Base-by-base conservation (phyloP, 2,113 vertebrate genomes). In the Procavia capensis region DNA sequence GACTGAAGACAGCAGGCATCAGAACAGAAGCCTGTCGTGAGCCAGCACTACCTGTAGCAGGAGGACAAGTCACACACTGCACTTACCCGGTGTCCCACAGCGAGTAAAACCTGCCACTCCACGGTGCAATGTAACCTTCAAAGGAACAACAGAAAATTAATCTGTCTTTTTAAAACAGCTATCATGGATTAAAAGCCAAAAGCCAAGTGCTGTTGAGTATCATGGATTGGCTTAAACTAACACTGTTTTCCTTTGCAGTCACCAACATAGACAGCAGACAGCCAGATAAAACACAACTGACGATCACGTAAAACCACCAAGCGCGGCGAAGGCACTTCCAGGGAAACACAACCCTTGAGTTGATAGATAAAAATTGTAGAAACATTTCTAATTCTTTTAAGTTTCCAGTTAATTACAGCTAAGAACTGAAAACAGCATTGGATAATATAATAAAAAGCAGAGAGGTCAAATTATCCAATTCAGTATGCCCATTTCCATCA, bases 71-170 rank as follows among this genome's bases (percentile, higher is more conserved):
- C 54, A 78, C 36, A 79, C 36, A 39, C 34, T n/a, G 79, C 95
- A 98, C 99, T 99, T 98, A 99, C 99, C 99, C 99, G 29, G 99
- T 99, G 98, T 99, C 99, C 99, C 99, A 99, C 59, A 99, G 95
- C 27, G 99, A 99, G 96, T 99, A 99, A 98, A 99, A 99, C 74
- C 99, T 99, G 80, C 99, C 99, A 98, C 99, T 99, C 99, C 99
- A 99, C 3, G 99, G 99, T 96, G 99, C 99, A 81, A 99, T 99
- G 98, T 99, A 99, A 96, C 99, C 99, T 99, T 96, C 86, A 98
- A 97, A 97, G 90, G 93, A 88, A 96, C 97, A 97, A 95, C 9
- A n/a, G 54, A 45, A 90, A 95, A 96, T 97, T 70, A 92, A 75
- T 70, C 14, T 88, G n/a, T 36, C 36, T 78, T 90, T 96, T 92